A percentile compares a stretch with the other conserved stretches of the same genome.
Conservation (phyloP, 2,888 invertebrate genomes). For the Prenolepis imparis region DNA sequence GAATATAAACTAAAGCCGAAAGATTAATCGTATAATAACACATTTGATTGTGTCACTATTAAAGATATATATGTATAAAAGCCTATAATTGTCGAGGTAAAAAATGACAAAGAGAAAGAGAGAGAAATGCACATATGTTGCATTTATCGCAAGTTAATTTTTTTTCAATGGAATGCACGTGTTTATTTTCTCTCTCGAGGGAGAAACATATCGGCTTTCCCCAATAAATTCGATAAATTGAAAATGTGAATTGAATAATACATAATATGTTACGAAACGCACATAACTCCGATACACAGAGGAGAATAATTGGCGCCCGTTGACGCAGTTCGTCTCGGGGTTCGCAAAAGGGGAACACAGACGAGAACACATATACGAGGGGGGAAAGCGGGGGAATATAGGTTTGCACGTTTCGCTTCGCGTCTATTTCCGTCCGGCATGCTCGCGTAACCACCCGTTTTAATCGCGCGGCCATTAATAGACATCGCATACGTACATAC, state of each 20-base stretch:
- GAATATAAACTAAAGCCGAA: background rate
- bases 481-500: conserved; percentile 63
- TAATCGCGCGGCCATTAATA: conserved; percentile 78
- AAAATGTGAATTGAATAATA: conserved; percentile 13
- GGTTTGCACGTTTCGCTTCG: conserved; percentile 79
- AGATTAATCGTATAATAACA: background rate
- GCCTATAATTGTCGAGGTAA: background rate
- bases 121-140: background rate
- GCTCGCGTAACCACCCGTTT: conserved; percentile 82
- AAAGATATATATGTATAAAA: background rate
- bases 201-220: conserved; percentile 20
- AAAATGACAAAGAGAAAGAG: background rate
- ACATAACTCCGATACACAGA: conserved; percentile 68
- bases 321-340: conserved; percentile 57
- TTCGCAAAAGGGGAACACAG: background rate
- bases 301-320: conserved; percentile 70
- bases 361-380: background rate
- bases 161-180: no score
- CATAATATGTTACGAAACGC: conserved; percentile 50
- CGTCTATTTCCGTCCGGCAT: conserved; percentile 80
- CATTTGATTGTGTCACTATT: background rate
- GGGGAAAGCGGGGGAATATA: conserved; percentile 46
- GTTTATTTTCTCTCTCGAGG: background rate
- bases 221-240: conserved; percentile 28
- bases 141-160: no score